These are phyloP conservation scores for Anarhynchus alexandrinus DNA, from an alignment of 2,113 vertebrate genomes.

Conservation along the genomic window DNA sequence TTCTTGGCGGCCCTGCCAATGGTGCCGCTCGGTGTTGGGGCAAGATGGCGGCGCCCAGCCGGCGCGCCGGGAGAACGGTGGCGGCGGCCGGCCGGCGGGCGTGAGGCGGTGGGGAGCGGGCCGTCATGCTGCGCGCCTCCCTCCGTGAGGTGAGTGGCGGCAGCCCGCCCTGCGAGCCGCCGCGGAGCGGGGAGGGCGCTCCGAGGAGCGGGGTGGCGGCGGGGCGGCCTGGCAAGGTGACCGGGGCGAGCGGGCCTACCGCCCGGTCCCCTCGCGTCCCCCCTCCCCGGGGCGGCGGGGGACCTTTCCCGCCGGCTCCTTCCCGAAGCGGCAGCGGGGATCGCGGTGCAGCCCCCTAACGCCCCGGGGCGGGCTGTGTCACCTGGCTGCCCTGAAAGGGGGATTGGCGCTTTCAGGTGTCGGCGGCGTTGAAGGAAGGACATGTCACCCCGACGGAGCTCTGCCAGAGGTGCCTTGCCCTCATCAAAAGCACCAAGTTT, in stretches of 20 bases:
- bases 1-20: conserved; percentile 75
- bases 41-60: conserved; percentile 68
- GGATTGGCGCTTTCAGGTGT: conserved; percentile 71
- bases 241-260: neutral
- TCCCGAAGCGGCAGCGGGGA: neutral
- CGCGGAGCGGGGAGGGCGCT: neutral
- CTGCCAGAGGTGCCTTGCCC: conserved; percentile 85
- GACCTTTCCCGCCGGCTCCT: too few species aligned
- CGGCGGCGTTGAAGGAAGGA: conserved; percentile 83
- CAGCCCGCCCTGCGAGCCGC: neutral
- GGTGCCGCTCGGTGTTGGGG: conserved; percentile 7
- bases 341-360: rapidly evolving
- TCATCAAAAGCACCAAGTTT: conserved; percentile 81
- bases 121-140: conserved; percentile 78
- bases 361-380: neutral
- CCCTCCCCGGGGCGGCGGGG: rapidly evolving
- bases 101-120: neutral
- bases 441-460: conserved; percentile 85
- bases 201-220: too few species aligned
- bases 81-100: rapidly evolving
- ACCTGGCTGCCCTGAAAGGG: neutral
- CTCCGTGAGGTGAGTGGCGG: conserved; percentile 81
- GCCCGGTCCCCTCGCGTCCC: neutral
- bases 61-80: rapidly evolving
- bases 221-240: neutral